Base-by-base conservation (phyloP, 1,140 invertebrate species). In the Laodelphax striatellus region DNA sequence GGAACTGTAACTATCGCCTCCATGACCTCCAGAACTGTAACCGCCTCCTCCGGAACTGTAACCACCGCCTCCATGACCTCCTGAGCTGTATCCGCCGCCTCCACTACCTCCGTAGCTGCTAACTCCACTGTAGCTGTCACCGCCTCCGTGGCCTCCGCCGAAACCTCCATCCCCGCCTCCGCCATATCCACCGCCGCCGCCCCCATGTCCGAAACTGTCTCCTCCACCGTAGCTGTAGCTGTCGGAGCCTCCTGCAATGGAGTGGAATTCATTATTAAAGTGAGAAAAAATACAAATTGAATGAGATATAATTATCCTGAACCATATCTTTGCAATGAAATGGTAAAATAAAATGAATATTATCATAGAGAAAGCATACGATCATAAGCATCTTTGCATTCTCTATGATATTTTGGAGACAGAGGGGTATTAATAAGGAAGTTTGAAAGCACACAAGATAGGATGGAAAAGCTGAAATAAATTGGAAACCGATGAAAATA, bases 201-300 rank as follows among this genome's bases (percentile, higher is more conserved):
- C 54, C 14, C 34, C 11, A 22, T 55, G 28, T 13, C 60, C 55
- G 11, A 43, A 62, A 14, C 67, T 65, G 14, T 60, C 52, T 9
- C 63, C 62, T 41, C 66, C 66, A 14, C 57, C 52, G 5, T 69
- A 65, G 5, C 67, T 67, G 60, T 60, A 57, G 41, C 52, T 58
- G 16, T 46, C 31, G 17, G 42, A n/a, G 42, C 43, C 17, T 6
- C 43, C 17, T 6, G 31, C 41, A 58, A 34, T 42, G n/a, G 13
- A 4, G 13, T 50, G 24, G 3, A 50, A 17, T n/a, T 24, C 17
- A 3, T 44, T 24, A 6, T 14, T 46, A 6, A 28, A 28, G 24
- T 28, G 2, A n/a, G 24, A 28, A 28, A 28, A 28, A 28, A 28
- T 6, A 6, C n/a, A 28, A 28, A 28, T 28, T 28, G 2, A 28